A percentile compares a stretch with the other conserved stretches of the same genome.
These are phyloP conservation scores for Sclerodermus sp. DNA, from an alignment of 2,888 invertebrate species.

Conservation along the genomic window DNA sequence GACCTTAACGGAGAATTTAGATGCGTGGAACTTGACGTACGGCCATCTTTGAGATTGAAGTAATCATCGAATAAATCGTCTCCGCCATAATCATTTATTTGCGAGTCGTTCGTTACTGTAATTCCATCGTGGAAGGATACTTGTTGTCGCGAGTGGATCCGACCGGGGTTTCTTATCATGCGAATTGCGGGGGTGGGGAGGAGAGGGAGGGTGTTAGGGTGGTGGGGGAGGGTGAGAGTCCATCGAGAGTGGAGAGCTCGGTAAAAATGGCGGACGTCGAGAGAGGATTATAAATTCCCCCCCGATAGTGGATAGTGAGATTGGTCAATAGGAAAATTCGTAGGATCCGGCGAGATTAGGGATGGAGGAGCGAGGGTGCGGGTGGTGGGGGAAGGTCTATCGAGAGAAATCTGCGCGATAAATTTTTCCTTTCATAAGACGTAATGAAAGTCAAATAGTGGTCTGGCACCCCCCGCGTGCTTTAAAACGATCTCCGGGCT, in stretches of 20 bases:
- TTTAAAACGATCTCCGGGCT: constrained; percentile 27
- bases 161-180: too few species aligned
- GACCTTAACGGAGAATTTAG: constrained; percentile 51
- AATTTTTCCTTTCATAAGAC: constrained; percentile 47
- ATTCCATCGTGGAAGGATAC: too few species aligned
- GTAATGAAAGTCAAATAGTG: constrained; percentile 58
- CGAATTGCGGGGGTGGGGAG: too few species aligned
- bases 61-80: constrained; percentile 13
- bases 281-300: neutral
- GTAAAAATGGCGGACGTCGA: too few species aligned
- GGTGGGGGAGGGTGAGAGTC: too few species aligned
- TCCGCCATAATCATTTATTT: too few species aligned
- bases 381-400: constrained; percentile 21
- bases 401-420: constrained; percentile 35
- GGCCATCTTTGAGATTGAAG: constrained; percentile 25
- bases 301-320: neutral
- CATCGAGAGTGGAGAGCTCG: too few species aligned
- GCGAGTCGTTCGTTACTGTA: too few species aligned
- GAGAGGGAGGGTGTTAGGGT: too few species aligned
- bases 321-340: constrained; percentile 37
- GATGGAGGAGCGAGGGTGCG: constrained; percentile 3
- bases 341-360: constrained; percentile 26
- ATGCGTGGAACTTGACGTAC: constrained; percentile 41
- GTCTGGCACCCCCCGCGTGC: constrained; percentile 40
- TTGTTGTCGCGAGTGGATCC: too few species aligned